Percentiles rank a stretch among this genome's conserved stretches.
phyloP scores from a whole-genome alignment of 2,888 invertebrate genomes.

The Epinotia demarniana region DNA sequence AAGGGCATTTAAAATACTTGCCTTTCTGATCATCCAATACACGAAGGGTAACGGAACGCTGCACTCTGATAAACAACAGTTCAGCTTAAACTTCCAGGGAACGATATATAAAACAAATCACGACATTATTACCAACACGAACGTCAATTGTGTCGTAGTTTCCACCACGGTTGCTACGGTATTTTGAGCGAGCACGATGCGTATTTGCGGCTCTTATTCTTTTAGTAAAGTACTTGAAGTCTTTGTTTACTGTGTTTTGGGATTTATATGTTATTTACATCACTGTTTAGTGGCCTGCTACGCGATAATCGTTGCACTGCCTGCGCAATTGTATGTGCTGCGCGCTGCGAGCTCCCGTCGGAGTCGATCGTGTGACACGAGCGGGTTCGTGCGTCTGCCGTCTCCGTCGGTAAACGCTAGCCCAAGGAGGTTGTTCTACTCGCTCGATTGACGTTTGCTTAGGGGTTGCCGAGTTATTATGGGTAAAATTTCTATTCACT shows the following conservation, averaged over 20 bases:
- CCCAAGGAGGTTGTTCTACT: constrained; percentile 58
- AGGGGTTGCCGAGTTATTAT: constrained; percentile 63
- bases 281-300: constrained; percentile 77
- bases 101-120: constrained; percentile 65
- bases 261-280: constrained; percentile 77
- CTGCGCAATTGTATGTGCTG: constrained; percentile 81
- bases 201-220: constrained; percentile 51
- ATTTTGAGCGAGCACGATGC: constrained; percentile 66
- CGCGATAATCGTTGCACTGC: constrained; percentile 81
- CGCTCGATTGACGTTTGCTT: constrained; percentile 63
- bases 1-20: constrained; percentile 73
- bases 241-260: constrained; percentile 70
- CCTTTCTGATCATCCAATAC: constrained; percentile 83
- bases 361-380: constrained; percentile 34
- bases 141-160: constrained; percentile 76
- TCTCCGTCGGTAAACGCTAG: constrained; percentile 65
- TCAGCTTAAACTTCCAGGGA: constrained; percentile 57
- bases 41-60: constrained; percentile 71
- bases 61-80: constrained; percentile 70
- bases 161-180: constrained; percentile 74
- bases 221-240: constrained; percentile 60
- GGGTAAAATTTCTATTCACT: constrained; percentile 26
- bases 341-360: constrained; percentile 62
- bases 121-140: constrained; percentile 71
- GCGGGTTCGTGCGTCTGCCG: constrained; percentile 55